Evolutionary conservation across 37 sponge, comb jelly and placozoan species (phyloP).

Genomic region (Eunapius fragilis): DNA sequence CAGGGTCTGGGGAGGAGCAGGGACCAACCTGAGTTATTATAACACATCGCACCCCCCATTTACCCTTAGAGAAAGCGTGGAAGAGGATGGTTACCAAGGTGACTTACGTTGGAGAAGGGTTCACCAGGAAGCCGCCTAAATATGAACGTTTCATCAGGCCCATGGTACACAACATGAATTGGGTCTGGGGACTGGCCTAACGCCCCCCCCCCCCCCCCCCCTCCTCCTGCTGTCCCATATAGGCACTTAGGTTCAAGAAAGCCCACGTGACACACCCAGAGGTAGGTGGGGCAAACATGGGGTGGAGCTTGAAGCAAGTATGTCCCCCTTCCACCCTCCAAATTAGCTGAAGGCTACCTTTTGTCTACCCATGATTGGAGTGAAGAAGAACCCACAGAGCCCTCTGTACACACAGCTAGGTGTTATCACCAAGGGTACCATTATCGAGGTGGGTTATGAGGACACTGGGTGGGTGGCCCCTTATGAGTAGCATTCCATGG

Average conservation of each 20-base stretch:
- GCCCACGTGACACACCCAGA: slow-evolving; percentile 99
- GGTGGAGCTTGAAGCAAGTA: background rate
- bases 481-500: background rate
- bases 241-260: slow-evolving; percentile 97
- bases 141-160: slow-evolving; percentile 99
- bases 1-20: background rate
- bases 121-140: slow-evolving; percentile 98
- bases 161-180: slow-evolving; percentile 84
- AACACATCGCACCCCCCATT: background rate
- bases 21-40: background rate
- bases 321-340: no score
- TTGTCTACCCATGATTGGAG: slow-evolving; percentile 95
- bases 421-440: slow-evolving; percentile 99
- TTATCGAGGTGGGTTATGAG: slow-evolving; percentile 75
- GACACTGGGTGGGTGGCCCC: background rate
- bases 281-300: slow-evolving; percentile 14
- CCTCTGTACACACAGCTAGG: slow-evolving; percentile 96
- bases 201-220: no score
- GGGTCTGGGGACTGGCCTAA: no score
- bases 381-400: slow-evolving; percentile 99
- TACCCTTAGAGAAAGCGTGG: slow-evolving; percentile 82
- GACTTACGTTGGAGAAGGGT: slow-evolving; percentile 93
- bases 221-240: no score
- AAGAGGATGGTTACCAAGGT: slow-evolving; percentile 99
- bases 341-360: slow-evolving; percentile 98